A percentile compares a stretch with the other conserved stretches of the same genome.
These are phyloP conservation scores for Beaufortia kweichowensis DNA, from an alignment of 2,113 vertebrate genomes.

Conservation along the genomic window DNA sequence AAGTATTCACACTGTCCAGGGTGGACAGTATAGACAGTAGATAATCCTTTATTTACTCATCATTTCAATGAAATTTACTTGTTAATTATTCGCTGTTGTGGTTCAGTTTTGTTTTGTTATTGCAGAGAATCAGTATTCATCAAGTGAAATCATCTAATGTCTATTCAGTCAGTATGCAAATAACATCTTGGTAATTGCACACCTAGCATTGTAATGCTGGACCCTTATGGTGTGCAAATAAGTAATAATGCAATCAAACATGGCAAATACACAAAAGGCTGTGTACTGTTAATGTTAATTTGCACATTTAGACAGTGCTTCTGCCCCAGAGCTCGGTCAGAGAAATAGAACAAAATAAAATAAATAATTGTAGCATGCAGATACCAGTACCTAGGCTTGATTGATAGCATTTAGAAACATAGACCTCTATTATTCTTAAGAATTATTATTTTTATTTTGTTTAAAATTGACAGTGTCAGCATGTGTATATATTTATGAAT, in stretches of 20 bases:
- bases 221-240: conserved; percentile 26
- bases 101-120: conserved; percentile 1
- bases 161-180: conserved; percentile 23
- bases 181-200: conserved; percentile 24
- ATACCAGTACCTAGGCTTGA: conserved; percentile 35
- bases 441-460: conserved; percentile 62
- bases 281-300: conserved; percentile 75
- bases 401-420: conserved; percentile 18
- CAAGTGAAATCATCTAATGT: conserved; percentile 10
- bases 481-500: conserved; percentile 63
- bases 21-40: not conserved
- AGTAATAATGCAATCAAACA: conserved; percentile 70
- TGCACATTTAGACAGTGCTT: conserved; percentile 70
- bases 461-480: conserved; percentile 54
- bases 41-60: not conserved
- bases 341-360: conserved; percentile 57
- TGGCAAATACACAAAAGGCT: conserved; percentile 74
- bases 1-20: not conserved
- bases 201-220: conserved; percentile 1
- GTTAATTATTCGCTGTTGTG: not conserved
- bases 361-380: conserved; percentile 71
- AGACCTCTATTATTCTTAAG: conserved; percentile 45
- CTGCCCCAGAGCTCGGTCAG: conserved; percentile 44
- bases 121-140: conserved; percentile 6
- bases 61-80: not conserved